Base-by-base conservation (phyloP, 2,113 vertebrate genomes). In the Recurvirostra avosetta region DNA sequence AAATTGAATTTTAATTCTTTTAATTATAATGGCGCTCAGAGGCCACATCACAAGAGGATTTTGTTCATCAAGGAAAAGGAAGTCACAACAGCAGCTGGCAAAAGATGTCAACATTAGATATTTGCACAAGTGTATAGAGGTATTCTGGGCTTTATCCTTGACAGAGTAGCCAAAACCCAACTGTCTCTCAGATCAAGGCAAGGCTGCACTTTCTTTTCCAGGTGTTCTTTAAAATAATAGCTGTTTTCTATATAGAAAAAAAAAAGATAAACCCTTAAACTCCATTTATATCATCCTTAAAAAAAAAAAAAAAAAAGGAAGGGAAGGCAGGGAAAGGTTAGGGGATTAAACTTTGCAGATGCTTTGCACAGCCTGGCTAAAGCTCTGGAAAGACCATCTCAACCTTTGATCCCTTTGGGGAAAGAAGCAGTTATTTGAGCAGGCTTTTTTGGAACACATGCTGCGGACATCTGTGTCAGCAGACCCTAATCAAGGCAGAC, bases 401-500 rank as follows among this genome's bases (percentile, higher is more conserved):
- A 94, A 97, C 96, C 97, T 97, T 96, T 96, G 95, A 91, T 87
- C 95, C 91, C 90, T 93, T 63, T 73, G 88, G 91, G 92, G 89
- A 86, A 85, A 88, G 93, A 74, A 91, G 92, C 95, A 86, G 91
- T 97, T 92, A 96, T 95, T 93, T 92, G 93, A 96, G 91, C 92
- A 85, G 59, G 94, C 96, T 94, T 94, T 95, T 95, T 88, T 26
- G 59, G 96, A 77, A 79, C 89, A 72, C 97, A 96, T 59, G 96
- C 97, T 97, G 97, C 26, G 96, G 94, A 96, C 96, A 97, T 97
- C 96, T 96, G 95, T 97, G 82, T 78, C 91, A 88, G 96, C 97
- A 97, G 96, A 95, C 91, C 95, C 97, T 97, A 92, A 97, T 97
- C 97, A 94, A 95, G 94, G 97, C 95, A 94, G 93, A 96, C 96